Evolutionary conservation across 2,113 vertebrate species (phyloP).

Genomic region (Pelecanoides urinatrix): DNA sequence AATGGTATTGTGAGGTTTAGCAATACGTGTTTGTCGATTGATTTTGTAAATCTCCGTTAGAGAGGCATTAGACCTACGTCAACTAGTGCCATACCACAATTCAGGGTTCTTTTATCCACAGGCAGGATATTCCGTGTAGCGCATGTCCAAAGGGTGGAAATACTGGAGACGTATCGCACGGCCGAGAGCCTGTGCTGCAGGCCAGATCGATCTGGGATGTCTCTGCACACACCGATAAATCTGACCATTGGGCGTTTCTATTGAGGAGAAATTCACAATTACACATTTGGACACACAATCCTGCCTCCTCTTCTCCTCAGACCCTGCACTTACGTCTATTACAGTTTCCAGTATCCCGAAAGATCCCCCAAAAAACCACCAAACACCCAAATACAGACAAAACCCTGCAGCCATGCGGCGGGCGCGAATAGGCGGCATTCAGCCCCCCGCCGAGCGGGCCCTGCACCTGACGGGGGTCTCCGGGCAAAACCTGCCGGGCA

Average conservation of each 20-base stretch:
- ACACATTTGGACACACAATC: too few species aligned
- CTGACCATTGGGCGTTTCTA: too few species aligned
- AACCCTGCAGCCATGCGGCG: too few species aligned
- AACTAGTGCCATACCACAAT: not conserved
- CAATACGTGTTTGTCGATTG: not conserved
- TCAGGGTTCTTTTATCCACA: not conserved
- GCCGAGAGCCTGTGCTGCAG: not conserved
- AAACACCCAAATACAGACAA: too few species aligned
- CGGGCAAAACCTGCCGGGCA: not conserved
- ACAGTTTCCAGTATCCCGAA: too few species aligned
- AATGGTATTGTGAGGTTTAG: not conserved
- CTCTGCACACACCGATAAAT: not conserved
- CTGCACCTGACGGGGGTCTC: too few species aligned
- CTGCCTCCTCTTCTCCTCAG: not conserved
- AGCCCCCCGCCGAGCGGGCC: not conserved
- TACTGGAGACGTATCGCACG: not conserved
- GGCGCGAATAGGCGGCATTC: not conserved
- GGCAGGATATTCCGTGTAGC: rapidly evolving
- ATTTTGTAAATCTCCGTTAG: not conserved
- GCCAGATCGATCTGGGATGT: too few species aligned
- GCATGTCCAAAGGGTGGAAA: rapidly evolving
- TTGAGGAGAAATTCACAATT: not conserved
- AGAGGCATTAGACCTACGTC: not conserved
- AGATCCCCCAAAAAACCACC: not conserved
- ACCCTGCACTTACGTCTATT: too few species aligned